Conservation (phyloP, 2,797 vertebrate genomes). For the Schizopygopsis pylzovi region DNA sequence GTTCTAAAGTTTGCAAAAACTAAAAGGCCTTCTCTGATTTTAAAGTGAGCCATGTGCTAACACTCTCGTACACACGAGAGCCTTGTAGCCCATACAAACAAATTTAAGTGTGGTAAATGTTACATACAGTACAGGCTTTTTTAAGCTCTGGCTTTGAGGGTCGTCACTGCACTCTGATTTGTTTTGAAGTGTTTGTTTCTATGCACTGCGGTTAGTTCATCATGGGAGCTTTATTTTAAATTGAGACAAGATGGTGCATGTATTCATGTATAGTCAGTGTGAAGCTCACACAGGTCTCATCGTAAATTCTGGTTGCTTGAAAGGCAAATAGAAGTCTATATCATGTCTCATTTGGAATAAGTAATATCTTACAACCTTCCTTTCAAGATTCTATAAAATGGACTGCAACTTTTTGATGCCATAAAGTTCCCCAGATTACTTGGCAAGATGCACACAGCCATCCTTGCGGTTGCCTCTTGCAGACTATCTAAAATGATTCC, state of each 20-base stretch:
- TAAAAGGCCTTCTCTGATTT: background rate
- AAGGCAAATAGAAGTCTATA: slow-evolving; percentile 51
- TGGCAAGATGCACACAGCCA: background rate
- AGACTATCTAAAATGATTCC: background rate
- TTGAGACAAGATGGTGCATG: slow-evolving; percentile 36
- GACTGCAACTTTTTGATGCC: slow-evolving; percentile 31
- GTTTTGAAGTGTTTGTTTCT: slow-evolving; percentile 44
- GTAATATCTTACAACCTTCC: slow-evolving; percentile 55
- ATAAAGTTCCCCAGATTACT: background rate
- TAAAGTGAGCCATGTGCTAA: slow-evolving; percentile 33
- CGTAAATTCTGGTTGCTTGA: slow-evolving; percentile 43
- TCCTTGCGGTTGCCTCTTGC: background rate
- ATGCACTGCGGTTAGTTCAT: background rate
- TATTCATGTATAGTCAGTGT: slow-evolving; percentile 38
- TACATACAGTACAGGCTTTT: background rate
- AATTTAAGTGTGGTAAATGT: background rate
- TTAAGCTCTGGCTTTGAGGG: slow-evolving; percentile 22
- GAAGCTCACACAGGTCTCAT: slow-evolving; percentile 51
- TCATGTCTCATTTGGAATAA: slow-evolving; percentile 57
- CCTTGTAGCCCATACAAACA: slow-evolving; percentile 22
- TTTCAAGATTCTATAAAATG: slow-evolving; percentile 47
- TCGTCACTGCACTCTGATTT: slow-evolving; percentile 1
- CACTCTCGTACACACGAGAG: slow-evolving; percentile 13
- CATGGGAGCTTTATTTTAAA: slow-evolving; percentile 7
- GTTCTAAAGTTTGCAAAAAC: background rate